Percentiles rank a stretch among this genome's conserved stretches.
These are phyloP conservation scores for Drosophila peninsularis DNA, from an alignment of 2,888 invertebrate genomes.

Conservation along the genomic window DNA sequence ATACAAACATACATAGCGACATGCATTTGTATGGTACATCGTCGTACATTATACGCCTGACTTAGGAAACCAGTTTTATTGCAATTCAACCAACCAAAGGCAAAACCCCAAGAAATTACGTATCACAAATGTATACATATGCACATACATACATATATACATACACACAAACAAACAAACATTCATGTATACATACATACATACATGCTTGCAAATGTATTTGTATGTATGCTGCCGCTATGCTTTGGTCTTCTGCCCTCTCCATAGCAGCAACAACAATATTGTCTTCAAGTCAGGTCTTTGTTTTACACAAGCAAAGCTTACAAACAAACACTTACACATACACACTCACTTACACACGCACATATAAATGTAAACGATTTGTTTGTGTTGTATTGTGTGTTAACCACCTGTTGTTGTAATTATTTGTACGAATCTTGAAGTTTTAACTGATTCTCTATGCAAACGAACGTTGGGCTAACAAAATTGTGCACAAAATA, in stretches of 20 bases:
- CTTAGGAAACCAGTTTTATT: slow-evolving; percentile 80
- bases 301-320: slow-evolving; percentile 62
- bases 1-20: slow-evolving; percentile 11
- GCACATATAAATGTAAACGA: slow-evolving; percentile 7
- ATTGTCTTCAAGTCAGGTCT: slow-evolving; percentile 51
- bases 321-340: slow-evolving; percentile 32
- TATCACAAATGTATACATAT: slow-evolving; percentile 64
- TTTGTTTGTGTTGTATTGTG: slow-evolving; percentile 10
- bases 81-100: slow-evolving; percentile 72
- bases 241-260: slow-evolving; percentile 57
- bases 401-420: slow-evolving; percentile 48
- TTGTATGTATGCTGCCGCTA: slow-evolving; percentile 43
- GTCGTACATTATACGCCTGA: slow-evolving; percentile 71
- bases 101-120: slow-evolving; percentile 76
- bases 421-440: slow-evolving; percentile 46
- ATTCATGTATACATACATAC: background rate
- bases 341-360: slow-evolving; percentile 8
- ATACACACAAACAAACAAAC: background rate
- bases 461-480: slow-evolving; percentile 37
- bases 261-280: slow-evolving; percentile 44
- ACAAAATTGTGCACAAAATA: slow-evolving; percentile 62
- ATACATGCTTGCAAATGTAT: slow-evolving; percentile 22
- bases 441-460: slow-evolving; percentile 49
- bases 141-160: slow-evolving; percentile 13
- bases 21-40: slow-evolving; percentile 27